phyloP scores from a whole-genome alignment of 2,113 vertebrate species.

The Trichomycterus rosablanca region DNA sequence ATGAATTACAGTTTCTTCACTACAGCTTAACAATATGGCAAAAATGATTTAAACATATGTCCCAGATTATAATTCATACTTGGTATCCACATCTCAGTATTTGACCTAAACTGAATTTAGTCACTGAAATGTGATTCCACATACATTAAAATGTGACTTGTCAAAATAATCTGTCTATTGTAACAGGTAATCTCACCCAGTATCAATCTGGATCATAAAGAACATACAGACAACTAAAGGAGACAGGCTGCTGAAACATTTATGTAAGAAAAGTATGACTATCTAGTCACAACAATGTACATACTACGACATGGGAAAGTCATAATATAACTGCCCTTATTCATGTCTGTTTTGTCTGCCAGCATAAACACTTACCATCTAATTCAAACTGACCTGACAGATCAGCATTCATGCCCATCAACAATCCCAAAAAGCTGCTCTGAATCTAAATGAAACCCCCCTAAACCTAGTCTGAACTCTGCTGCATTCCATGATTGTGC shows the following conservation, averaged over 20 bases:
- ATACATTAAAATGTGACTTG: background rate
- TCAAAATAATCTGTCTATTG: background rate
- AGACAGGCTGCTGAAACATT: background rate
- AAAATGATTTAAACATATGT: background rate
- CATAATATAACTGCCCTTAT: too few species aligned
- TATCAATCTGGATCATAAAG: background rate
- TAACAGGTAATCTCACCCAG: background rate
- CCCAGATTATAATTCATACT: too few species aligned
- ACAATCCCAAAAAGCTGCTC: background rate
- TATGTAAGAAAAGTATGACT: too few species aligned
- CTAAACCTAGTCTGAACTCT: background rate
- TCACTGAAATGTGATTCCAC: background rate
- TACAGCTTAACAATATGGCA: background rate
- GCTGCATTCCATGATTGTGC: background rate
- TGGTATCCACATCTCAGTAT: background rate
- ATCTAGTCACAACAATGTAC: too few species aligned
- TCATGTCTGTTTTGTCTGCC: too few species aligned
- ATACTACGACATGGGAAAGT: too few species aligned
- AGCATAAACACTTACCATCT: too few species aligned
- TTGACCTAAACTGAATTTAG: background rate
- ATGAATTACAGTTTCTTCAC: constrained; percentile 7
- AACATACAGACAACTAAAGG: background rate
- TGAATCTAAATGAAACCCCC: too few species aligned
- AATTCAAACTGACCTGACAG: background rate
- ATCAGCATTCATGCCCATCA: background rate